Percentiles rank a stretch among this genome's conserved stretches.
These are phyloP conservation scores for Nudaria mundana DNA, from an alignment of 2,888 invertebrate species.

Conservation along the genomic window DNA sequence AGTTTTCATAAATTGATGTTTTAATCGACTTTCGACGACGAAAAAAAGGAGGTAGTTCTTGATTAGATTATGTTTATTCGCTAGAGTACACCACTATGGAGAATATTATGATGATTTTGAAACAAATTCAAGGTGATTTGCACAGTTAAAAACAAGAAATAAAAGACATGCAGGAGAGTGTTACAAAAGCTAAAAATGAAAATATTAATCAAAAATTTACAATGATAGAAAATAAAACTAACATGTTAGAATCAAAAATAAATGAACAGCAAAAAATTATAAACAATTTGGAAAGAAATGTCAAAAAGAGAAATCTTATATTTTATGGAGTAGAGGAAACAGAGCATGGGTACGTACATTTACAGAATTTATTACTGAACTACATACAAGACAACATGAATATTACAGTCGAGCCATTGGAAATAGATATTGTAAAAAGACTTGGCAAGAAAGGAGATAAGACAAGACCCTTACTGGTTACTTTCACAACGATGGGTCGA, in stretches of 20 bases:
- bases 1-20: too few relatives aligned
- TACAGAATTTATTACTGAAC: neutral
- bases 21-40: too few relatives aligned
- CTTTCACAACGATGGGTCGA: neutral
- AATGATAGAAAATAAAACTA: neutral
- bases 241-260: neutral
- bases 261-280: neutral
- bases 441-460: neutral
- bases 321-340: neutral
- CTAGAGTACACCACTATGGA: neutral
- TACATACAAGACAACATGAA: neutral
- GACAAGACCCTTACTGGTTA: neutral
- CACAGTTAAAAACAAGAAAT: neutral
- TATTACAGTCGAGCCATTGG: neutral
- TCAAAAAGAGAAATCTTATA: neutral
- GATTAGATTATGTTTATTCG: too few relatives aligned
- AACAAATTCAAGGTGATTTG: neutral
- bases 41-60: too few relatives aligned
- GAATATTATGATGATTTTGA: neutral
- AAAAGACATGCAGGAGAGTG: neutral
- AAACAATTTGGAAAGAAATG: neutral
- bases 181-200: neutral
- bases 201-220: conserved; percentile 1
- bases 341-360: neutral
- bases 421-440: neutral